Conservation (phyloP, 30 jellyfish, hydroid and myxozoan genomes). For the Cassiopea xamachana region DNA sequence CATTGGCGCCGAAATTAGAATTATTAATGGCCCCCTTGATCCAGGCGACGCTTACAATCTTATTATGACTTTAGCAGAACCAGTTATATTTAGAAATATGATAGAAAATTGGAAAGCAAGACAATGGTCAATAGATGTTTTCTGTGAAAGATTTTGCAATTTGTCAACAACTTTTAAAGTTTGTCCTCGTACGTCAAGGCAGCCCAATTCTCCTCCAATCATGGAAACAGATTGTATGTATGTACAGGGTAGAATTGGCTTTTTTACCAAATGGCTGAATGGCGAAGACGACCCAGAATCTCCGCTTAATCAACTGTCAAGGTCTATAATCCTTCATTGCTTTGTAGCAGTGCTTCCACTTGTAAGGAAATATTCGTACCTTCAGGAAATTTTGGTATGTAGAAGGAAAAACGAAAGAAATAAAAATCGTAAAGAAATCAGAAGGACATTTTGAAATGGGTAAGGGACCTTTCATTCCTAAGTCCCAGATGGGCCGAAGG, state of each 20-base stretch:
- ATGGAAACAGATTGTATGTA: conserved; percentile 39
- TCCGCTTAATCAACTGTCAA: conserved; percentile 16
- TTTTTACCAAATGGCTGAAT: conserved; percentile 20
- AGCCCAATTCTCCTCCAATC: neutral
- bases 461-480: too few species aligned
- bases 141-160: conserved; percentile 48
- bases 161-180: conserved; percentile 58
- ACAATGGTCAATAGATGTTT: conserved; percentile 61
- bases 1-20: neutral
- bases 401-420: too few species aligned
- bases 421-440: too few species aligned
- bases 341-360: neutral
- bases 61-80: conserved; percentile 17
- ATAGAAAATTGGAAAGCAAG: conserved; percentile 77
- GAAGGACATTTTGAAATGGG: too few species aligned
- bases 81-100: conserved; percentile 68
- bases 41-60: conserved; percentile 18
- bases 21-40: conserved; percentile 9
- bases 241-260: conserved; percentile 12
- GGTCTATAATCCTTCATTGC: neutral
- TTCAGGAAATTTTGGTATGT: too few species aligned
- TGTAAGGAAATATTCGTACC: too few species aligned
- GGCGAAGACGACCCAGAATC: neutral
- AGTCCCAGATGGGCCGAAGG: too few species aligned
- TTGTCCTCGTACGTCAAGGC: neutral